Conservation (phyloP, 2,797 vertebrate species). For the Bovichtus variegatus region DNA sequence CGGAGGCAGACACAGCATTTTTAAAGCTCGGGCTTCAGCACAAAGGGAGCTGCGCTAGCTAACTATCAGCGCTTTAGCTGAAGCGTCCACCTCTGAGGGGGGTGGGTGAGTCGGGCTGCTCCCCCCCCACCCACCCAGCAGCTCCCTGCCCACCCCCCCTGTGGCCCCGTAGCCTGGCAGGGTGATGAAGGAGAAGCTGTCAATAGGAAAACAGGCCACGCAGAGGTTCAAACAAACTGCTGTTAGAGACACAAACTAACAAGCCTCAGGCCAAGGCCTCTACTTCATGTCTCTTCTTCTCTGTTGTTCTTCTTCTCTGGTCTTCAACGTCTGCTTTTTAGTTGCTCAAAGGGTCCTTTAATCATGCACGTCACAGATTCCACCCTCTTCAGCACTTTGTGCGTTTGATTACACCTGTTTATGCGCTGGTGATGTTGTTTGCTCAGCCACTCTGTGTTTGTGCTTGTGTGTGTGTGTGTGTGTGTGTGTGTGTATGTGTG, state of each 20-base stretch:
- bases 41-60: constrained; percentile 80
- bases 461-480: constrained; percentile 32
- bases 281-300: constrained; percentile 37
- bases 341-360: constrained; percentile 75
- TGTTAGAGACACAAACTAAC: constrained; percentile 81
- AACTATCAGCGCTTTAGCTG: constrained; percentile 84
- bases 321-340: constrained; percentile 59
- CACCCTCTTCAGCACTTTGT: constrained; percentile 80
- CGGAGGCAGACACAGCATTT: constrained; percentile 83
- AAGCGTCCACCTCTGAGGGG: constrained; percentile 53
- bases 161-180: constrained; percentile 48
- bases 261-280: constrained; percentile 66
- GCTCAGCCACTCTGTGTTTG: constrained; percentile 68
- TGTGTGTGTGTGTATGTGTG: constrained; percentile 35
- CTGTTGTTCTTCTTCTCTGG: constrained; percentile 61
- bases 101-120: constrained; percentile 21
- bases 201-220: constrained; percentile 62
- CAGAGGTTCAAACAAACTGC: constrained; percentile 78
- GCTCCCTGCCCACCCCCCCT: constrained; percentile 12
- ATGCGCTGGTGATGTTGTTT: constrained; percentile 77
- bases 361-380: constrained; percentile 79
- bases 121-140: constrained; percentile 27
- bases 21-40: constrained; percentile 84
- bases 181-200: constrained; percentile 71
- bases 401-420: constrained; percentile 82